Base-by-base conservation (phyloP, 1,140 invertebrate species). In the Drosophila equinoxialis region DNA sequence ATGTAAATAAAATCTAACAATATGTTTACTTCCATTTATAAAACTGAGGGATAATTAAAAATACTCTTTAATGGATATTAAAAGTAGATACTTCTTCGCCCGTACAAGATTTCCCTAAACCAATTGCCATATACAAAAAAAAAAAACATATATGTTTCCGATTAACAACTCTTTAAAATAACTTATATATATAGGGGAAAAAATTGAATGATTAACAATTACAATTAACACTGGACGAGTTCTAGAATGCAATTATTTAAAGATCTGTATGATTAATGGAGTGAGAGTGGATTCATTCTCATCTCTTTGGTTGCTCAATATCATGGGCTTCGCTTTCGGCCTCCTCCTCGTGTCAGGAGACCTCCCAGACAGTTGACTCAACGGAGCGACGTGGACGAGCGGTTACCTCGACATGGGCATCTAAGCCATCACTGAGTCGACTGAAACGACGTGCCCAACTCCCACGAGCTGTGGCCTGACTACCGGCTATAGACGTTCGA, bases 401-500 rank as follows among this genome's bases (percentile, higher is more conserved):
- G 0, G 94, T 90, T 0, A 96, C 93, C 10, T 95, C 94, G 0
- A 96, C 94, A 74, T 96, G 95, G 0, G 95, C 95, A 79, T 96
- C 96, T 1, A 96, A 83, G 1, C 94, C 94, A 71, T 96, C 95
- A n/a, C 96, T 96, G 0, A 95, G 79, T 59, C 95, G 94, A 39
- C 95, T 96, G 14, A 95, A 93, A 1, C 96, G 93, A 3, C 96
- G 93, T 1, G 94, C 93, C 95, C 95, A 96, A 14, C 94, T 95
- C 0, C 93, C 94, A n/a, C 93, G 92, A 68, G 71, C 64, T 55
- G 81, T 63, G 2, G 64, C 71, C 37, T 77, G 79, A 26, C 77
- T 75, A 3, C 79, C 81, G 8, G 83, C 58, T 1, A 81, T 48
- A 6, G 86, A 91, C 1, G 77, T 65, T 4, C 91, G 84, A 54